Evolutionary conservation across 2,113 vertebrate genomes (phyloP).

Genomic region (Nipponia nippon): DNA sequence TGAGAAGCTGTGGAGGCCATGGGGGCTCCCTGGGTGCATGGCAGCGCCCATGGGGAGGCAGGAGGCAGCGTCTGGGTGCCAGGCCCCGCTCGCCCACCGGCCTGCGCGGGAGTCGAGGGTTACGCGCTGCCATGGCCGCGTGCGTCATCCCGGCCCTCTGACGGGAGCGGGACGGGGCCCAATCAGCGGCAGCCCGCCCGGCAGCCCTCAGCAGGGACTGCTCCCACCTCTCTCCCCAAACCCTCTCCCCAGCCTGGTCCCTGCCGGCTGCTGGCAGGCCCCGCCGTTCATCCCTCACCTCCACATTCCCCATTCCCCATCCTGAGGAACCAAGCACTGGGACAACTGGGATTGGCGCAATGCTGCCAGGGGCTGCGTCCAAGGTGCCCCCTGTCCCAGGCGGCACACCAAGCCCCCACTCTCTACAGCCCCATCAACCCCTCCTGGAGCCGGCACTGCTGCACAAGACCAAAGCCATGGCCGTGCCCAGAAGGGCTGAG

Average conservation of each 20-base stretch:
- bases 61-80: not conserved
- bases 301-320: accelerated
- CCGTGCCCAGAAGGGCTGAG: not conserved
- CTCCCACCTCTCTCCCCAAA: not conserved
- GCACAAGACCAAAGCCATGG: not conserved
- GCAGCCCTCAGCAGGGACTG: not conserved
- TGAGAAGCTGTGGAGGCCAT: accelerated
- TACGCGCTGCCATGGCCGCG: not conserved
- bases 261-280: not conserved
- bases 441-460: not conserved
- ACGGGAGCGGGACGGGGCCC: not conserved
- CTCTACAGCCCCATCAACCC: accelerated
- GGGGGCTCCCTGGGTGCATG: accelerated
- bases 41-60: accelerated
- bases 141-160: conserved; percentile 13
- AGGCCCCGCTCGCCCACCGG: not conserved
- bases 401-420: accelerated
- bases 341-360: accelerated
- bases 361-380: not conserved
- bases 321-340: not conserved
- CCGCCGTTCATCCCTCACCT: accelerated
- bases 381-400: accelerated
- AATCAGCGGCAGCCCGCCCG: not conserved
- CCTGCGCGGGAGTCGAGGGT: not conserved
- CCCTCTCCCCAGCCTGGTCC: not conserved